phyloP scores from a whole-genome alignment of 2,888 invertebrate genomes.

The Strigamia crassipes region DNA sequence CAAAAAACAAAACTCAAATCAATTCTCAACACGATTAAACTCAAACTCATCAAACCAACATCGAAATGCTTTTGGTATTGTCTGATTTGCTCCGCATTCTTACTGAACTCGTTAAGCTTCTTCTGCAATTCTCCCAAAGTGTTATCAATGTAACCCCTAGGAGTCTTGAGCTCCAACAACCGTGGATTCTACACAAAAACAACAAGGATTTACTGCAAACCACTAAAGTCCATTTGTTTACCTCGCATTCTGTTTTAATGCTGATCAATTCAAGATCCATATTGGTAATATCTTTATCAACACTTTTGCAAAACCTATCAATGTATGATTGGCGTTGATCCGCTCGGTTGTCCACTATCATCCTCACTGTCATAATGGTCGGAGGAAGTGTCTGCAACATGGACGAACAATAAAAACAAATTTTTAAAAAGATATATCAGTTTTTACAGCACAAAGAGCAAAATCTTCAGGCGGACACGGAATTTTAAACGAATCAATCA shows the following conservation, averaged over 20 bases:
- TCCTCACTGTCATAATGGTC: conserved; percentile 64
- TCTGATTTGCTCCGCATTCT: conserved; percentile 74
- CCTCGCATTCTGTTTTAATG: conserved; percentile 73
- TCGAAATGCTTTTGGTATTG: conserved; percentile 83
- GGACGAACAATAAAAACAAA: neutral
- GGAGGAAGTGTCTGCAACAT: conserved; percentile 54
- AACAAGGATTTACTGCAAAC: conserved; percentile 61
- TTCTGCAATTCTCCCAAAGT: conserved; percentile 69
- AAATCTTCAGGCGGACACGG: conserved; percentile 72
- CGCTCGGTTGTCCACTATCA: conserved; percentile 71
- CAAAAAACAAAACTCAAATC: conserved; percentile 47
- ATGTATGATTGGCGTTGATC: conserved; percentile 73
- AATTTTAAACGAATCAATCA: conserved; percentile 79
- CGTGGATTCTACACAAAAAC: conserved; percentile 68
- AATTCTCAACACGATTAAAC: neutral
- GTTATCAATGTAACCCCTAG: conserved; percentile 68
- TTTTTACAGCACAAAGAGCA: conserved; percentile 19
- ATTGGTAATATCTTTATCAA: conserved; percentile 76
- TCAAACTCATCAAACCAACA: conserved; percentile 60
- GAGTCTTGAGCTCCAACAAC: conserved; percentile 74
- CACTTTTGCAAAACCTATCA: conserved; percentile 70
- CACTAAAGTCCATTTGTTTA: conserved; percentile 56
- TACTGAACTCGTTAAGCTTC: conserved; percentile 68
- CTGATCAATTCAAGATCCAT: conserved; percentile 74
- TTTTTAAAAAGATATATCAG: neutral